Conservation (phyloP, 2,888 invertebrate genomes). For the Phortica okadai region DNA sequence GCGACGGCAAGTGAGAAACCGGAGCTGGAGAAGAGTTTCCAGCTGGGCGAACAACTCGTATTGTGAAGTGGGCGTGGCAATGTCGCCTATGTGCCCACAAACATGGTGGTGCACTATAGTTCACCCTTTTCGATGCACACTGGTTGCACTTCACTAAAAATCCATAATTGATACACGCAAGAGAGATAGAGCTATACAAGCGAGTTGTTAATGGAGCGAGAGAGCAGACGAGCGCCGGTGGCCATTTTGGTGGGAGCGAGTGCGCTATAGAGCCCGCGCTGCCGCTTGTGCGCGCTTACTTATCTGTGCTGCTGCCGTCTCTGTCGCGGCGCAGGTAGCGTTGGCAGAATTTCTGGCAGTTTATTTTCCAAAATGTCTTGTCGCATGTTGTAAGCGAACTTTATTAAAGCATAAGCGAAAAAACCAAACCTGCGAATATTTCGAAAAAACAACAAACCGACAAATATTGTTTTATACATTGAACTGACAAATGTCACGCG, state of each 20-base stretch:
- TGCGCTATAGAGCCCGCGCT: conserved; percentile 36
- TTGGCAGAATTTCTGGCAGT: conserved; percentile 24
- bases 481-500: too few species aligned
- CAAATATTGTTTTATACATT: too few species aligned
- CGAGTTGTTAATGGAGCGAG: conserved; percentile 43
- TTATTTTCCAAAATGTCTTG: too few species aligned
- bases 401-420: too few species aligned
- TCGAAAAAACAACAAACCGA: too few species aligned
- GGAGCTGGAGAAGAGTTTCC: conserved; percentile 10
- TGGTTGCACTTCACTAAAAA: conserved; percentile 49
- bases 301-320: conserved; percentile 26
- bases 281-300: conserved; percentile 16
- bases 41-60: neutral
- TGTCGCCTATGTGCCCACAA: neutral
- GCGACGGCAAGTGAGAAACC: conserved; percentile 22
- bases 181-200: conserved; percentile 35
- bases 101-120: conserved; percentile 59
- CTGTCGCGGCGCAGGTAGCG: conserved; percentile 44
- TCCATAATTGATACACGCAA: conserved; percentile 35
- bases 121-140: conserved; percentile 56
- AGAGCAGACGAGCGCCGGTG: conserved; percentile 39
- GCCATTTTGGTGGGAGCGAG: conserved; percentile 73
- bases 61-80: conserved; percentile 35
- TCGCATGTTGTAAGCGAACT: neutral
- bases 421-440: too few species aligned